Evolutionary conservation across 2,797 vertebrate genomes (phyloP).

Genomic region (Pygocentrus nattereri): DNA sequence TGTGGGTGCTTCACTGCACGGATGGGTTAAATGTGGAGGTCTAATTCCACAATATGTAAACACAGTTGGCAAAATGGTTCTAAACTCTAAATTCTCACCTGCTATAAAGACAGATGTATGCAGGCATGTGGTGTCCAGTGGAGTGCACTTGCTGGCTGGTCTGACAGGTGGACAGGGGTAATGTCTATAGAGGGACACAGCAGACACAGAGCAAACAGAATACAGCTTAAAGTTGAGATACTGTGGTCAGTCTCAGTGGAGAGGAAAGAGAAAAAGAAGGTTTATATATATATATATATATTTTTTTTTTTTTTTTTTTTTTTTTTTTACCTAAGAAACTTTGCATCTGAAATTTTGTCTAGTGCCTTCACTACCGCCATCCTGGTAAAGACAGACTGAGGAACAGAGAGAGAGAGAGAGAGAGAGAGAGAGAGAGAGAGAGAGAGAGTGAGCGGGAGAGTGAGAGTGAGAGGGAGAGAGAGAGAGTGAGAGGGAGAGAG

Average conservation of each 20-base stretch:
- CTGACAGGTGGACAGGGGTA: conserved; percentile 84
- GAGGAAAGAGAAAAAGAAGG: neutral
- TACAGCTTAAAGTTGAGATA: neutral
- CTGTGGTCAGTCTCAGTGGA: neutral
- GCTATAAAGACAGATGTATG: conserved; percentile 91
- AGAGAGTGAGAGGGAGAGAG: no score
- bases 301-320: no score
- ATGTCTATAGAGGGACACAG: conserved; percentile 72
- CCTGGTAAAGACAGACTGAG: conserved; percentile 95
- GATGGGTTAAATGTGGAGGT: no score
- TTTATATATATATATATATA: no score
- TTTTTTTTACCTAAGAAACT: conserved; percentile 84
- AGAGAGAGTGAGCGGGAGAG: no score
- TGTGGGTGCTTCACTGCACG: no score
- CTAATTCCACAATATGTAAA: no score
- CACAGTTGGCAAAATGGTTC: no score
- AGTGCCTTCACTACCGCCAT: conserved; percentile 97
- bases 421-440: no score
- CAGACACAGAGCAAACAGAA: neutral
- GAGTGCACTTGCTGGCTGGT: conserved; percentile 77
- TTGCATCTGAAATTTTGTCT: conserved; percentile 89
- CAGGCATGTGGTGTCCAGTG: conserved; percentile 87
- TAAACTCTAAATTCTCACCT: conserved; percentile 86
- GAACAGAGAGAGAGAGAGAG: conserved; percentile 48
- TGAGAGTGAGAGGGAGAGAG: no score